These are phyloP conservation scores for Melanophora roralis DNA, from an alignment of 2,888 invertebrate species.

Conservation along the genomic window DNA sequence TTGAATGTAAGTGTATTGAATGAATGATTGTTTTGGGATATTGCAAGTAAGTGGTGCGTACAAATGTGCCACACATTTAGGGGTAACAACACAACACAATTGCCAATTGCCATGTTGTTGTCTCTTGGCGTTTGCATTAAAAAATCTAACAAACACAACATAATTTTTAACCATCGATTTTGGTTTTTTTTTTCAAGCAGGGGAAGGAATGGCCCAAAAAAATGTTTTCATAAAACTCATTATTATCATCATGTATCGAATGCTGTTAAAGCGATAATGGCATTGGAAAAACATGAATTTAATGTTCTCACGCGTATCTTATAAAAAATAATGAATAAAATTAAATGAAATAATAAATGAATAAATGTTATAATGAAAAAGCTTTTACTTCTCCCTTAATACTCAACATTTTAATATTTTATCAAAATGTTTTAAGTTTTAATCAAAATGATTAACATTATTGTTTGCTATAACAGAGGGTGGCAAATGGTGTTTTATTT, in stretches of 20 bases:
- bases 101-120: conserved; percentile 7
- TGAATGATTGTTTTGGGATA: conserved; percentile 1
- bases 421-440: too few relatives aligned
- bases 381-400: background rate
- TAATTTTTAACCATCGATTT: conserved; percentile 43
- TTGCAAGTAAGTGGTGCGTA: background rate
- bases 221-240: background rate
- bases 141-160: conserved; percentile 5
- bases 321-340: conserved; percentile 10
- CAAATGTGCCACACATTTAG: conserved; percentile 15
- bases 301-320: conserved; percentile 52
- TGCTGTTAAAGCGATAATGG: conserved; percentile 17
- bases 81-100: conserved; percentile 20
- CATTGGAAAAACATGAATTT: conserved; percentile 12
- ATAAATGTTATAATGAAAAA: conserved; percentile 21
- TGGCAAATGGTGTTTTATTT: too few relatives aligned
- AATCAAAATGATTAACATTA: too few relatives aligned
- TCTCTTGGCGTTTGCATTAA: background rate
- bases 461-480: too few relatives aligned
- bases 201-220: background rate
- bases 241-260: background rate
- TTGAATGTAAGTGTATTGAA: conserved; percentile 44
- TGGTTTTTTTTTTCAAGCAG: background rate
- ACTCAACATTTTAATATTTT: too few relatives aligned
- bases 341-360: conserved; percentile 44